phyloP scores from a whole-genome alignment of 1,140 invertebrate genomes.

The Drosophila sulfurigaster region DNA sequence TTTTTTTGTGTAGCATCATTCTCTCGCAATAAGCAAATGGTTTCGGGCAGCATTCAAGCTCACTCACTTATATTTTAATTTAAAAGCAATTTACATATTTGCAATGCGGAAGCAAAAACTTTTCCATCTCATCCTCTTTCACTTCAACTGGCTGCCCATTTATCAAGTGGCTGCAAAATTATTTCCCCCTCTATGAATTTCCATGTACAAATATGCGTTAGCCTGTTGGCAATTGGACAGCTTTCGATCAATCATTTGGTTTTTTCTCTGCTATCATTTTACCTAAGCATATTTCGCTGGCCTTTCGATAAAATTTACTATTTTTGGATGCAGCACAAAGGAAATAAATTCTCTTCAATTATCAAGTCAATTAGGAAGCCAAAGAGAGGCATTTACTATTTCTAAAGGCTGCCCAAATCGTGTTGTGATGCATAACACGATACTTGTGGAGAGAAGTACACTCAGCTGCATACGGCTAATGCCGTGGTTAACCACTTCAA shows the following conservation, averaged over 20 bases:
- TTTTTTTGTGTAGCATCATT: constrained; percentile 53
- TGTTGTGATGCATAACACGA: no score
- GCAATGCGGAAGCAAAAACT: constrained; percentile 16
- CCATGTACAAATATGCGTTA: constrained; percentile 7
- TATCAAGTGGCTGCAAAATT: constrained; percentile 33
- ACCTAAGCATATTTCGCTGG: neutral
- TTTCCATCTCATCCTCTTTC: neutral
- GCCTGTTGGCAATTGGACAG: constrained; percentile 28
- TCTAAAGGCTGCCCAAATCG: no score
- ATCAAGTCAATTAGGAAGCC: no score
- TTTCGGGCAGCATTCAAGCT: constrained; percentile 44
- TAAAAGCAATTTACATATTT: constrained; percentile 51
- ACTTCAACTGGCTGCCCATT: constrained; percentile 6
- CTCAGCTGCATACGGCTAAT: constrained; percentile 12
- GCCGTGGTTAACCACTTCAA: constrained; percentile 22
- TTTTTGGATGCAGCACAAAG: no score
- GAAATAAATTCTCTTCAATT: no score
- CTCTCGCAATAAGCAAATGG: constrained; percentile 50
- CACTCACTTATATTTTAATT: constrained; percentile 55
- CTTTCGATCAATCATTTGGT: constrained; percentile 61
- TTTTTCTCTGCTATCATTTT: neutral
- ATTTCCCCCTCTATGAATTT: constrained; percentile 14
- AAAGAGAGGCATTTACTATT: no score
- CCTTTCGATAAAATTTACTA: neutral
- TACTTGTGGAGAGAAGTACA: no score